These are phyloP conservation scores for Dichetophora obliterata DNA, from an alignment of 2,888 invertebrate species.

Conservation along the genomic window DNA sequence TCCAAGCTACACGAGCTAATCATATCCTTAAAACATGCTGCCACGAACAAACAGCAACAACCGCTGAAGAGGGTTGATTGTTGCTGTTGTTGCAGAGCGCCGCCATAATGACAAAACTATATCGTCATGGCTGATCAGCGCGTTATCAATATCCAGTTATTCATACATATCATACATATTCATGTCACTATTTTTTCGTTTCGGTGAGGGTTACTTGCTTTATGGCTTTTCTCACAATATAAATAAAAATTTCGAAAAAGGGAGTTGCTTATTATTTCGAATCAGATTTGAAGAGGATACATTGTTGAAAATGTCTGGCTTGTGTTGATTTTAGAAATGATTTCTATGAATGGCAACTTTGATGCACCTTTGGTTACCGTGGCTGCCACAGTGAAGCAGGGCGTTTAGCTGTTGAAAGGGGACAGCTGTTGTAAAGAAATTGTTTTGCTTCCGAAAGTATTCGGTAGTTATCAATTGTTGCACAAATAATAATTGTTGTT, in stretches of 20 bases:
- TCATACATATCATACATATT: not conserved
- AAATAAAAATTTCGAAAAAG: not conserved
- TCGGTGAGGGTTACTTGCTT: no score
- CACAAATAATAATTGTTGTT: no score
- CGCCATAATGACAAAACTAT: slow-evolving; percentile 27
- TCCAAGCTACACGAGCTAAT: not conserved
- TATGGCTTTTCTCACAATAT: not conserved
- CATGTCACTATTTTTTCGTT: not conserved
- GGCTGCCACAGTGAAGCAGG: not conserved
- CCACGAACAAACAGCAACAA: not conserved
- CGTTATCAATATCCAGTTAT: slow-evolving; percentile 11
- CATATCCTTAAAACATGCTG: not conserved
- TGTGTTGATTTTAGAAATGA: not conserved
- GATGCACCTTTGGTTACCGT: not conserved
- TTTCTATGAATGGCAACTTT: not conserved
- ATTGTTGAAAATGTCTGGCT: not conserved
- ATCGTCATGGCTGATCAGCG: slow-evolving; percentile 32
- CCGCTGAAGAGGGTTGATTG: not conserved
- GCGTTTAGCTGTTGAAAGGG: not conserved
- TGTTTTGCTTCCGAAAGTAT: no score
- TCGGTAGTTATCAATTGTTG: no score
- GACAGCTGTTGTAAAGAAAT: no score
- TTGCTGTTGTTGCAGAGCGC: not conserved
- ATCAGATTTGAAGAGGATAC: slow-evolving; percentile 8
- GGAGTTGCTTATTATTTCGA: slow-evolving; percentile 7